Evolutionary conservation across 2,888 invertebrate genomes (phyloP).

Genomic region (Mantis religiosa): DNA sequence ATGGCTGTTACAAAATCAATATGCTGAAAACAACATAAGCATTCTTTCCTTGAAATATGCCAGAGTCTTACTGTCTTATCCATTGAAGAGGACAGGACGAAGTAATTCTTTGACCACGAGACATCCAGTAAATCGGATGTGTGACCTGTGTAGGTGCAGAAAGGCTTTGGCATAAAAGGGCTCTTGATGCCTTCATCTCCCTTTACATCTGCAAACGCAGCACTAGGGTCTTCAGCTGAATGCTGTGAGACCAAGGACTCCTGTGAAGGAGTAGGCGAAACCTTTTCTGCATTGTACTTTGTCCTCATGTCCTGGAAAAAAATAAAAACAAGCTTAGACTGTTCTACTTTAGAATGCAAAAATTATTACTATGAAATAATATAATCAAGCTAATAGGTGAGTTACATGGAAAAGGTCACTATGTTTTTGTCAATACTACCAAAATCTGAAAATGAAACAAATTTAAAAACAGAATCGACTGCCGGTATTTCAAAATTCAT

Average conservation of each 20-base stretch:
- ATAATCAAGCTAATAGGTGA: no score
- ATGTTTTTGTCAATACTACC: no score
- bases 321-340: neutral
- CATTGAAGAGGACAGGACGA: constrained; percentile 96
- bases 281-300: constrained; percentile 89
- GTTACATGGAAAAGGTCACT: no score
- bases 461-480: no score
- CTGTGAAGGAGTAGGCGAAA: constrained; percentile 88
- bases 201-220: constrained; percentile 53
- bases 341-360: neutral
- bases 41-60: constrained; percentile 96
- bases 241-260: constrained; percentile 82
- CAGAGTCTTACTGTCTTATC: constrained; percentile 96
- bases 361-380: neutral
- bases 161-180: constrained; percentile 84
- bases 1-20: constrained; percentile 99
- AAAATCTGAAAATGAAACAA: no score
- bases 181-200: constrained; percentile 55
- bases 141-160: constrained; percentile 91
- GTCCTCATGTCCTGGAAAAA: constrained; percentile 78
- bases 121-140: constrained; percentile 94
- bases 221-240: constrained; percentile 58
- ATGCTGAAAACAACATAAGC: constrained; percentile 97
- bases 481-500: no score
- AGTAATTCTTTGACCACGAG: constrained; percentile 98